Base-by-base conservation (phyloP, 2,797 vertebrate species). In the Sebastes cheni region DNA sequence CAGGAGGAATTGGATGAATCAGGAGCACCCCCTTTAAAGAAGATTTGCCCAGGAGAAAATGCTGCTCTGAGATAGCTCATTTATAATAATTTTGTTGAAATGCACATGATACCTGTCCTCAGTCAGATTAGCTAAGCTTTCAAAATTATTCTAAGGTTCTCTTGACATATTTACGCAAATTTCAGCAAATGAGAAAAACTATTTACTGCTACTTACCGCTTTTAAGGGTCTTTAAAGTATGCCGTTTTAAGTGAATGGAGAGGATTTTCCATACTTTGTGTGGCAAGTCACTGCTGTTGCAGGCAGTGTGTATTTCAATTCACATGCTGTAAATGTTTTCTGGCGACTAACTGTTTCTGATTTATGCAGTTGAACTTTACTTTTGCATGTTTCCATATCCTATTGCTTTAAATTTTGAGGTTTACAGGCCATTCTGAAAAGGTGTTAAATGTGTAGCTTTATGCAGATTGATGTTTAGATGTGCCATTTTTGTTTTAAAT, bases 1-100 rank as follows among this genome's bases (percentile, higher is more conserved):
- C 88, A 97, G 95, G 96, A 95, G 81, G 97, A 97, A 81, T 92
- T 97, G 83, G 97, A 98, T 67, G 96, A 97, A 81, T 95, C 97
- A 0, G 89, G 97, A 66, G 96, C 98, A 0, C 98, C 98, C 0
- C 97, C 98, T 42, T 92, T 99, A 93, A 99, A 99, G 96, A 97
- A 97, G 93, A 97, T 98, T 92, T 99, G 98, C 90, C 95, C 94
- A 77, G 97, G 98, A 86, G 96, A 97, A 90, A 96, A 96, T 67
- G 76, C 95, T 69, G 90, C 95, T 4, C 92, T 97, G 73, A 98
- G 97, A 97, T 99, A 98, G 95, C 94, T 90, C 81, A 81, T 86
- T 86, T 84, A 87, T 71, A 67, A 64, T 77, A 0, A 4, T 84
- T 82, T 80, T 80, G 68, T 89, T 60, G 81, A 84, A 86, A 89